Evolutionary conservation across 2,888 invertebrate genomes (phyloP), one percentile per base, ranked within the genome.

Genomic region (Diachrysia chrysitis): DNA sequence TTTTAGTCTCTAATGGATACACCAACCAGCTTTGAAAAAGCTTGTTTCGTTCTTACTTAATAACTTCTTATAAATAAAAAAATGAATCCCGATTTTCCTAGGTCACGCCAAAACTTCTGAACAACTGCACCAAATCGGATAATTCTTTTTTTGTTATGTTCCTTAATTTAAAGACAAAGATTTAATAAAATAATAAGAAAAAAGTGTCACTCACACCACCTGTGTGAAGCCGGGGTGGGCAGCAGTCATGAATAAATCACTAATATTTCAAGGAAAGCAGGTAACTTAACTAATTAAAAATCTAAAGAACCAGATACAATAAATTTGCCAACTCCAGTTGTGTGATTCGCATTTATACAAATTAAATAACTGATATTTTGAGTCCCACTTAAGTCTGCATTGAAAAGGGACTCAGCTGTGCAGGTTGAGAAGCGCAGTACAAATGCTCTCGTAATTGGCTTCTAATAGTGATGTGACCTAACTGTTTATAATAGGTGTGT

Each of bases 401-500:
- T 66, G 17, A 58, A 68, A 59, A 29, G n/a, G 2, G 23, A 23
- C n/a, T 9, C 19, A 42, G 46, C 21, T 32, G n/a, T 9, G 21
- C 51, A 61, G 60, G 48, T 42, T 2, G 23, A 66, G 51, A 32
- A 51, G 35, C 32, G 10, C 55, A 59, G 58, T 58, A 35, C 56
- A 57, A 64, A 59, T 23, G 32, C 46, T 46, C 16, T 23, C 9
- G 29, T 63, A 69, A 60, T 64, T 63, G 69, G 25, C 51, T 29
- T 51, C 32, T n/a, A n/a, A 17, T 64, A 69, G 71, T 58, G 64
- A 63, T 56, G 51, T 16, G 19, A 48, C 32, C 0, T 48, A 9
- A 23, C 12, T 48, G 5, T 0, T 21, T 19, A 3, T 29, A n/a
- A 14, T 35, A 35, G n/a, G 4, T 42, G 16, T 14, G 6, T 42